A percentile compares a stretch with the other conserved stretches of the same genome.
phyloP scores from a whole-genome alignment of 2,113 vertebrate genomes.

The Ochotona curzoniae region DNA sequence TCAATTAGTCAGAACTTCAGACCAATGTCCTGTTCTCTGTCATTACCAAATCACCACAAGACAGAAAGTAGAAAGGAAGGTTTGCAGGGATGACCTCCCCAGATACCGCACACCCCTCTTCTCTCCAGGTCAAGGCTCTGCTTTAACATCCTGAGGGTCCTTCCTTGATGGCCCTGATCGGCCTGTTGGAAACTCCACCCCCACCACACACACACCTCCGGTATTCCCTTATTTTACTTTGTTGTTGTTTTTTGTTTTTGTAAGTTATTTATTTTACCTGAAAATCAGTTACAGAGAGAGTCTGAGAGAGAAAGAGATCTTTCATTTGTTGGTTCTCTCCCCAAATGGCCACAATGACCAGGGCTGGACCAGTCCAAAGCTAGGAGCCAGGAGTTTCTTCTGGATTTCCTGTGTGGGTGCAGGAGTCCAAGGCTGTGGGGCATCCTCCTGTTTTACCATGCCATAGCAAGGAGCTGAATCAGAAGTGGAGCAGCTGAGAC shows the following conservation, averaged over 20 bases:
- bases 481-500: too few relatives aligned
- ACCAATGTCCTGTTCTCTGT: neutral
- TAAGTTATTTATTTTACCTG: too few relatives aligned
- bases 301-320: too few relatives aligned
- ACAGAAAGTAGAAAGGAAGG: conserved; percentile 11
- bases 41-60: conserved; percentile 1
- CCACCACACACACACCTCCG: neutral
- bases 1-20: conserved; percentile 43
- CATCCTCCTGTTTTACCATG: too few relatives aligned
- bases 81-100: neutral
- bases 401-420: too few relatives aligned
- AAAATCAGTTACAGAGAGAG: too few relatives aligned
- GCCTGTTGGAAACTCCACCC: neutral
- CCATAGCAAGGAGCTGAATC: too few relatives aligned
- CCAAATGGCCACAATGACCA: too few relatives aligned
- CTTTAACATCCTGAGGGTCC: neutral
- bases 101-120: neutral
- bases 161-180: neutral
- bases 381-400: too few relatives aligned
- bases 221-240: neutral
- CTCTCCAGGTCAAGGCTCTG: neutral
- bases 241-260: neutral
- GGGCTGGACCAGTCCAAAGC: too few relatives aligned
- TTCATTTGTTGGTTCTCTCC: too few relatives aligned
- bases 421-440: too few relatives aligned